Percentiles rank a stretch among this genome's conserved stretches.
These are phyloP conservation scores for Sinella curviseta DNA, from an alignment of 1,140 invertebrate genomes.

Conservation along the genomic window DNA sequence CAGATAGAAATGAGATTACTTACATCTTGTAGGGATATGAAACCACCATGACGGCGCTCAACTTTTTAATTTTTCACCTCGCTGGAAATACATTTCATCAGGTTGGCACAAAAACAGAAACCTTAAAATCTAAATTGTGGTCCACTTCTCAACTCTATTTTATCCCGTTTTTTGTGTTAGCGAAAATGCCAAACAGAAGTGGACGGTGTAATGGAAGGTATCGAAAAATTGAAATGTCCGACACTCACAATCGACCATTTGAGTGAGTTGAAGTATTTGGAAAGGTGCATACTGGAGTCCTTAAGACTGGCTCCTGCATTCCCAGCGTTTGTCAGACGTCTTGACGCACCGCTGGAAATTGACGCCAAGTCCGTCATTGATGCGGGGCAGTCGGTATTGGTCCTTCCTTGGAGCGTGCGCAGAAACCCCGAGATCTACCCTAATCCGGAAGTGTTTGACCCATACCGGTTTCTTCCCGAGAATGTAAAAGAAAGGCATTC, in stretches of 20 bases:
- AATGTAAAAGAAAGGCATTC: slow-evolving; percentile 63
- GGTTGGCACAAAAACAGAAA: no score
- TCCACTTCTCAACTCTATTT: no score
- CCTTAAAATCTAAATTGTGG: no score
- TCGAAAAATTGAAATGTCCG: neutral
- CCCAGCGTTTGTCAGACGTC: neutral
- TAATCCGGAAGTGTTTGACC: slow-evolving; percentile 73
- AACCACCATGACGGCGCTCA: no score
- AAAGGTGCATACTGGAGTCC: neutral
- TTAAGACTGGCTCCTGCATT: neutral
- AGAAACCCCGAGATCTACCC: slow-evolving; percentile 66
- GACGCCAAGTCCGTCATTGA: neutral
- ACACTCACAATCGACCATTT: neutral
- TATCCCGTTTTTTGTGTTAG: no score
- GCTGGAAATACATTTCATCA: no score
- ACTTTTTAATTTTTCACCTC: no score
- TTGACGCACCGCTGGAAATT: neutral
- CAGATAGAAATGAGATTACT: no score
- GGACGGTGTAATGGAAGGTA: neutral
- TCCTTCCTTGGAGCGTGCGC: slow-evolving; percentile 59
- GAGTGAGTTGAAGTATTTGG: neutral
- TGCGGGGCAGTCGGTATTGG: neutral
- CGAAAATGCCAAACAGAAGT: neutral
- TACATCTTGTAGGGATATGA: no score
- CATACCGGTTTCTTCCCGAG: slow-evolving; percentile 71